Evolutionary conservation across 1,140 invertebrate genomes (phyloP).

Genomic region (Condylostylus longicornis): DNA sequence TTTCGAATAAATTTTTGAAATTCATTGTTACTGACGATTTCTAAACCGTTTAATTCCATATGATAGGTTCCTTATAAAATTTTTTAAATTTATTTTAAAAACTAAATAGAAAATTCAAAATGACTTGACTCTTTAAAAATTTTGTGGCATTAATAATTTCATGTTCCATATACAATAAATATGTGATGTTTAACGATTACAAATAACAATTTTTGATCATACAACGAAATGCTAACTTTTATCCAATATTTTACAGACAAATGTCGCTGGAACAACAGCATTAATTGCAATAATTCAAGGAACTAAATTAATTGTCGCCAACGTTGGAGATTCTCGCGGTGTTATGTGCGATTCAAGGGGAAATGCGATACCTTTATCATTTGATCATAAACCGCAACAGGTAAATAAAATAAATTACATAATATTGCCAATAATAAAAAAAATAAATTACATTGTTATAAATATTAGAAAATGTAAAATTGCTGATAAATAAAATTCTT

Average conservation of each 20-base stretch:
- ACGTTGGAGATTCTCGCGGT: conserved; percentile 90
- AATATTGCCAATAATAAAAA: not conserved
- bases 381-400: conserved; percentile 93
- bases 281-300: conserved; percentile 74
- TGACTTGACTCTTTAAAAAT: too few relatives aligned
- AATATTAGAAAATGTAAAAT: not conserved
- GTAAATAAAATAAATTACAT: conserved; percentile 43
- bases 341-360: conserved; percentile 86
- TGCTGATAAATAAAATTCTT: not conserved
- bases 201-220: conserved; percentile 1
- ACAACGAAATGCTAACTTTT: not conserved
- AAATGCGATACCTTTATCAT: conserved; percentile 79
- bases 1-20: too few relatives aligned
- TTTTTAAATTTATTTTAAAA: not conserved
- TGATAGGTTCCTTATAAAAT: not conserved
- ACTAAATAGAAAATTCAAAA: too few relatives aligned
- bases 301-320: conserved; percentile 73
- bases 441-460: not conserved
- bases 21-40: too few relatives aligned
- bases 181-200: too few relatives aligned
- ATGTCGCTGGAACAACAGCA: conserved; percentile 87
- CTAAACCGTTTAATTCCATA: too few relatives aligned
- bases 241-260: conserved; percentile 25
- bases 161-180: too few relatives aligned
- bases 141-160: too few relatives aligned